Base-by-base conservation (phyloP, 2,888 invertebrate genomes). In the Clitarchus hookeri region DNA sequence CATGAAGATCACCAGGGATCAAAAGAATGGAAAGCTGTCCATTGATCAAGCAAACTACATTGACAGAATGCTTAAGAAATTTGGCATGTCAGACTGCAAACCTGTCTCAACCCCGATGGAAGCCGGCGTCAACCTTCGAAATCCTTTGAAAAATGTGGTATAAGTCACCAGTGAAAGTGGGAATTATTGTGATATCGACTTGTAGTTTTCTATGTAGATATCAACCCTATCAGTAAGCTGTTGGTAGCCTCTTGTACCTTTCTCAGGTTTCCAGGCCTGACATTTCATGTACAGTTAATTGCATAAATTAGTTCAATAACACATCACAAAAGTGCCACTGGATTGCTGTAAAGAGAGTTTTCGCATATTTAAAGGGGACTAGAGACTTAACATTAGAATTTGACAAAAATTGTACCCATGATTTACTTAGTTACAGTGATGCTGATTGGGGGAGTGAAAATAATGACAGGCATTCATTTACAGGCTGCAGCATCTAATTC, bases 31-130 rank as follows among this genome's bases (percentile, higher is more conserved):
- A 13, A 82, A 82, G 11, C 44, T 82, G 8, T 82, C 12, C 19
- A 27, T 82, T 16, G 44, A 27, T 44, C 11, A 82, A 44, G 6
- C 12, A 12, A 27, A 11, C 27, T 82, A 27, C 82, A 82, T 27
- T 23, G 82, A 82, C 27, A 82, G 44, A 19, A 82, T 82, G 27
- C 36, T 82, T 23, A 16, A 0, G 44, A 27, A 44, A 19, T 82
- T 82, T 27, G 82, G 82, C 13, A 82, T 82, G 82, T 27, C 82
- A 19, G 82, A 82, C 27, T 82, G 27, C 19, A 82, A 82, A 8
- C 82, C 82, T 82, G 82, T 82, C 6, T 27, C 82, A 27, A 82
- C 82, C 27, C 82, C 27, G 16, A 82, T 82, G 82, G 82, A 82
- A 82, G 82, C 44, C 12, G 36, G 82, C 13, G 3, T 82, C 9